Base-by-base conservation (phyloP, 1,140 invertebrate genomes). In the Sesamia nonagrioides region DNA sequence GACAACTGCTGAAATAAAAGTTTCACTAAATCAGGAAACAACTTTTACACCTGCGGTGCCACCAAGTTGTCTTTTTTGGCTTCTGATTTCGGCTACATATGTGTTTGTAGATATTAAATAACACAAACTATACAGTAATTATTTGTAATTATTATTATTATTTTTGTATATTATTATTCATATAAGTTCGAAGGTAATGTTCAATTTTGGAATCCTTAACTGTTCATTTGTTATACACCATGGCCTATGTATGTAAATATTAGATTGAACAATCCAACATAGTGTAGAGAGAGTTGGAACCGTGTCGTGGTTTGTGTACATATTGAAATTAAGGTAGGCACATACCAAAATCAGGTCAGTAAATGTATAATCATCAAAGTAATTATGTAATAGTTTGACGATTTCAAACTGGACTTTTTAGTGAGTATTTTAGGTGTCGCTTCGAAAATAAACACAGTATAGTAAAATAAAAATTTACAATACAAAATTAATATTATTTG, bases 311-410 rank as follows among this genome's bases (percentile, higher is more conserved):
- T 33, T 60, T 84, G 54, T 84, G 77, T 77, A 84, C 58, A 68
- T 82, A 81, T 77, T 77, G 73, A 52, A 66, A 18, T 61, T 61
- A 82, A 0, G 56, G 17, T 40, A 63, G n/a, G 48, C 82, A 82
- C 37, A 83, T 86, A 89, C 88, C 89, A 89, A 88, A 89, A 84
- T 84, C 84, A 84, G 83, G 82, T 89, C 85, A 88, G 82, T 86
- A 88, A 77, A 78, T 33, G 13, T 58, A 21, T 66, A 40, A 40
- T 78, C 73, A 79, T 66, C 66, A 69, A 69, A 77, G 76, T 54
- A 58, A 37, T 17, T 27, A 21, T 42, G 42, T 54, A n/a, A 52
- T 18, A 37, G 33, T 72, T 72, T 72, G 50, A n/a, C 37, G 69
- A 56, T 72, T 18, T 56, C 37, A 66, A 66, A 66, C 61, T 42